Base-by-base conservation (phyloP, 92 coral and sea anemone species). In the Epizoanthus rinbou region DNA sequence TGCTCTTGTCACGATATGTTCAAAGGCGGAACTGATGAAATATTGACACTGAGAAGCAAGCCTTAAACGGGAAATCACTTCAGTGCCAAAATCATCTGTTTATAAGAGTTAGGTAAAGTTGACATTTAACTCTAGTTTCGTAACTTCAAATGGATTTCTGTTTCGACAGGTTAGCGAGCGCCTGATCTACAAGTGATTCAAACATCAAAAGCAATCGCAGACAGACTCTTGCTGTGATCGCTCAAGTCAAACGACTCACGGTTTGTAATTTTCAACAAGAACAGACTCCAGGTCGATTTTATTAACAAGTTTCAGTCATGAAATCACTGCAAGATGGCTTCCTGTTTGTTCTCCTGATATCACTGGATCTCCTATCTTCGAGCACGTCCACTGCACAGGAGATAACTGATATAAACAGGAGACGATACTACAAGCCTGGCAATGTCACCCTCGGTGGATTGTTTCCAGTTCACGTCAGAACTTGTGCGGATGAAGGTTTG, bases 391-490 rank as follows among this genome's bases (percentile, higher is more conserved):
- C 35, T 0, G 74, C 91, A 8, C 80, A 86, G 41, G 19, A 52
- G 6, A 76, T 82, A 68, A 76, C 70, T 11, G 69, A 25, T 39
- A 62, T 79, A 19, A 62, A 31, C 35, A 31, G 31, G 22, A 83
- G 92, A 53, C 87, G 75, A 56, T 81, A 74, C 53, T 80, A 54
- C 88, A 81, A 88, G 82, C 15, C 76, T 3, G 98, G 98, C 9
- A 72, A 89, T 54, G 84, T 95, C n/a, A 87, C 92, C 7, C 81
- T 95, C 82, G 95, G 93, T 25, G 98, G 98, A 0, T 74, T 95
- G 13, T 95, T 95, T 41, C 98, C 98, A 3, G 91, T 95, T 15
- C 98, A 95, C 69, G 88, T 89, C 14, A 28, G 75, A 11, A 80
- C 90, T 14, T 73, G 88, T 62, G 50, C 67, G 18, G 72, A 41